Base-by-base conservation (phyloP, 2,888 invertebrate species). In the Matsumyia berberina region DNA sequence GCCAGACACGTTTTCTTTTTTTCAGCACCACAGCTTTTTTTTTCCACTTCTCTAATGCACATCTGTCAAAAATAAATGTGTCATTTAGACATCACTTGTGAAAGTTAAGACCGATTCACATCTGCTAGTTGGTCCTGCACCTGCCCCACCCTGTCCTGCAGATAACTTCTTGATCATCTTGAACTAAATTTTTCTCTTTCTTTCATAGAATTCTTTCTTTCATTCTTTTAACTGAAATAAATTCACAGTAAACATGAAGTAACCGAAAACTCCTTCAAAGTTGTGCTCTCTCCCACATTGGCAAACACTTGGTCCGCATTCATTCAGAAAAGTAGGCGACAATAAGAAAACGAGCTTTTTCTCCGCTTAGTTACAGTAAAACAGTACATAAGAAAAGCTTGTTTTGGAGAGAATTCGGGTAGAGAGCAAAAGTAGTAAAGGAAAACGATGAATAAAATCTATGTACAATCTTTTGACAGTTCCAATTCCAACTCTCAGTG, bases 301-400 rank as follows among this genome's bases (percentile, higher is more conserved):
- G 60, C 44, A 70, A 55, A 70, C 62, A 44, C 62, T 69, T 24
- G 53, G 44, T 53, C 37, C 31, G 64, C 53, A 58, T 79, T 79
- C 79, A 79, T 79, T 79, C 57, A 72, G 58, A 46, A 78, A 78
- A 70, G 55, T 29, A 57, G 64, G 33, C 39, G 44, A 44, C 37
- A 60, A 37, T 37, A 24, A 39, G 24, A 12, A 55, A 12, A 55
- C 35, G 72, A 79, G 79, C 72, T 79, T 31, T 79, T 44, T 55
- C 57, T 44, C 33, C 33, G 19, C n/a, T n/a, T n/a, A n/a, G n/a
- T n/a, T 37, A 24, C 24, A 24, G 24, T 24, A 3, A 3, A 24
- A n/a, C n/a, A 69, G 24, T 39, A 42, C 57, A 72, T 66, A 31
- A n/a, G 42, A 74, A 70, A 72, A 79, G 78, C 72, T 64, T 24